Conservation (phyloP, 2,888 invertebrate species). For the Magallana nippona region DNA sequence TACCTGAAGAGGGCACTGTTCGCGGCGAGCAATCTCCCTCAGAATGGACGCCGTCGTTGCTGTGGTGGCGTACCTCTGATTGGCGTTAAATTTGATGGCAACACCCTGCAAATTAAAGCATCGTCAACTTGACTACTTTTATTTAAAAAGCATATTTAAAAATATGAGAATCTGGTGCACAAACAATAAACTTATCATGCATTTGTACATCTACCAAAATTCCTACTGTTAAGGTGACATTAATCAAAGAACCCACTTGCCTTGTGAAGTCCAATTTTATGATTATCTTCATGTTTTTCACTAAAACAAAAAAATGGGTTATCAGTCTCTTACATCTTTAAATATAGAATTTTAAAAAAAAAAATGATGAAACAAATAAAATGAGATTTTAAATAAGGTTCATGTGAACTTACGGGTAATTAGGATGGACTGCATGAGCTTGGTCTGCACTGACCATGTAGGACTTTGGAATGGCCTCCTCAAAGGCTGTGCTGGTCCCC, state of each 20-base stretch:
- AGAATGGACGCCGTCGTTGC: constrained; percentile 81
- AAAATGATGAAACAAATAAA: background rate
- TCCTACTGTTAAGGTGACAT: background rate
- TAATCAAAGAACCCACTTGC: constrained; percentile 52
- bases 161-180: background rate
- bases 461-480: constrained; percentile 80
- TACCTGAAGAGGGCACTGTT: constrained; percentile 81
- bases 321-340: no score
- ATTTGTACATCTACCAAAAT: background rate
- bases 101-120: constrained; percentile 69
- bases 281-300: constrained; percentile 80
- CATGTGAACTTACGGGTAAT: constrained; percentile 77
- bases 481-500: constrained; percentile 73
- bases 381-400: background rate
- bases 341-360: background rate
- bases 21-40: constrained; percentile 79
- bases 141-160: no score
- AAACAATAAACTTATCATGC: background rate
- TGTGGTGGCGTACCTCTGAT: constrained; percentile 82
- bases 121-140: no score
- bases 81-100: constrained; percentile 80
- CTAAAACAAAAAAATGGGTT: constrained; percentile 65
- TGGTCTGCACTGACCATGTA: constrained; percentile 80
- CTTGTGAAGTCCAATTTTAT: constrained; percentile 77
- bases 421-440: constrained; percentile 81